Evolutionary conservation across 37 sponge, comb jelly and placozoan genomes (phyloP), one percentile per base, ranked within the genome.

Genomic region (Haliclona indistincta): DNA sequence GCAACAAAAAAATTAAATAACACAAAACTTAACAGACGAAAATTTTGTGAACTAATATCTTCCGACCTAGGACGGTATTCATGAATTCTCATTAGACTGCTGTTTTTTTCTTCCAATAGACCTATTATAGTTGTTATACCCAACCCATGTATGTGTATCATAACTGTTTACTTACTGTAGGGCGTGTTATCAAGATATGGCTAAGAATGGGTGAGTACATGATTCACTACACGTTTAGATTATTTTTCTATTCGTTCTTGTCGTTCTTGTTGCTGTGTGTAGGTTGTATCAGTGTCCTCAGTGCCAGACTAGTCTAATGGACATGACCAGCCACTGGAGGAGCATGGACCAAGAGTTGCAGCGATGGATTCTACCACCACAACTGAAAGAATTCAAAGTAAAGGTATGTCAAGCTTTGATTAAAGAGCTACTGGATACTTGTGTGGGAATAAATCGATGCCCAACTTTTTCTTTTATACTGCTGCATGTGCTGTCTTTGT

Each of bases 281-380:
- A 90, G 90, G 20, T 22, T 81, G 73, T 90, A 90, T 71, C 81
- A 76, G 72, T 90, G 91, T 56, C 91, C 91, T 36, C 77, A 56
- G 68, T 90, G 91, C 60, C 74, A 85, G 43, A 79, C 64, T 19
- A 90, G 91, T 56, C 11, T 90, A 15, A 38, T 43, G 0, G 78
- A 90, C 77, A 84, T 90, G 91, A 54, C 38, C n/a, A 2, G 26
- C 1, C 62, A 64, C 22, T 90, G 91, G 91, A 1, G 40, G 47
- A 63, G 38, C n/a, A 23, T 75, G 40, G 91, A 90, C 38, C 41
- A 77, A 23, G 91, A 90, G 64, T 70, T 61, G 19, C 43, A 51
- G 38, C 60, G 39, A 1, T 85, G 86, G 86, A 67, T 68, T 3
- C 71, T 90, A 82, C 91, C 91, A 4, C 62, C 40, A 11, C 77